phyloP scores from a whole-genome alignment of 2,888 invertebrate species.

The Muschampia plurimacula region DNA sequence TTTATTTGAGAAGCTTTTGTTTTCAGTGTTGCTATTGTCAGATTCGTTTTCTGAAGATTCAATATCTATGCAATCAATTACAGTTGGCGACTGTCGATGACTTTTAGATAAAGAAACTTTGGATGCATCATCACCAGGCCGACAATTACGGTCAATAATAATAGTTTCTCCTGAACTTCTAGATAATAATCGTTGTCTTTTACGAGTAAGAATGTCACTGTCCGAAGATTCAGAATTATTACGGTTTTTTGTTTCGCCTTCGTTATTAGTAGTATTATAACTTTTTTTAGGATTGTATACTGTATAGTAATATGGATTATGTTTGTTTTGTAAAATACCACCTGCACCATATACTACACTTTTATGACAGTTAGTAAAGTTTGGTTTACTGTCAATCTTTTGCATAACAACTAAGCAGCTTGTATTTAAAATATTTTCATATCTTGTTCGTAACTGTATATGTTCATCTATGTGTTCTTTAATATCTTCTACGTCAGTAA shows the following conservation, averaged over 20 bases:
- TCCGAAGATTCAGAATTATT: constrained; percentile 45
- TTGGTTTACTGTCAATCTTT: constrained; percentile 61
- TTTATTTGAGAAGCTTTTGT: constrained; percentile 37
- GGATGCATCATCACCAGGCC: constrained; percentile 5
- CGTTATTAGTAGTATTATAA: not conserved
- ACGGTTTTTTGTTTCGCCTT: constrained; percentile 44
- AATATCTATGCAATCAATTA: constrained; percentile 62
- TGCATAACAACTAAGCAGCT: constrained; percentile 58
- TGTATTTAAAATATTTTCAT: constrained; percentile 53
- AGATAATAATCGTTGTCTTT: constrained; percentile 55
- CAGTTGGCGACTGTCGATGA: constrained; percentile 21
- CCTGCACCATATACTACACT: constrained; percentile 58
- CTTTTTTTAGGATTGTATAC: constrained; percentile 48
- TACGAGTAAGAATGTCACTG: constrained; percentile 45
- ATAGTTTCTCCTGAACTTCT: constrained; percentile 55
- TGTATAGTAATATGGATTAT: constrained; percentile 55
- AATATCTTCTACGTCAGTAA: constrained; percentile 45
- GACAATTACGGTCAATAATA: constrained; percentile 46
- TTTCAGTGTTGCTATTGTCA: constrained; percentile 44
- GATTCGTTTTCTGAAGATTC: constrained; percentile 63
- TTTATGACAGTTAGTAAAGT: constrained; percentile 57
- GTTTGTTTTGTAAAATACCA: constrained; percentile 57
- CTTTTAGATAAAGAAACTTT: constrained; percentile 3
- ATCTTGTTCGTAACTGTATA: constrained; percentile 49
- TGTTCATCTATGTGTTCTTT: constrained; percentile 46